Conservation (phyloP, 2,888 invertebrate genomes). For the Acanthoscelides obtectus region DNA sequence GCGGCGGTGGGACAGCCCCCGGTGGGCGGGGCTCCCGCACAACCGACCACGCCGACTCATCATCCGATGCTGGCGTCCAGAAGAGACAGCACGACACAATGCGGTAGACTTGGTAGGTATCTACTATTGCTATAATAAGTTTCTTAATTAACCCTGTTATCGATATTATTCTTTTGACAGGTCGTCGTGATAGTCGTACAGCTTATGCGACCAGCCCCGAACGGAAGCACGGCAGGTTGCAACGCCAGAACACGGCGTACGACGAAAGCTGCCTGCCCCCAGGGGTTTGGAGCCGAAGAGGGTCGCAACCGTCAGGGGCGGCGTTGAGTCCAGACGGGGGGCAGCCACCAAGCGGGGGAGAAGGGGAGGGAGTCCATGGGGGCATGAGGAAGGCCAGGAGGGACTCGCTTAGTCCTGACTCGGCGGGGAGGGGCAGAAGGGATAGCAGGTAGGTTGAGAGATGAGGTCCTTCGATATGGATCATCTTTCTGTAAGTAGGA, state of each 20-base stretch:
- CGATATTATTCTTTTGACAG: too few relatives aligned
- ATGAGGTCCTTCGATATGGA: too few relatives aligned
- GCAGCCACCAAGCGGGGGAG: slow-evolving; percentile 62
- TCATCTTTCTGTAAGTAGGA: too few relatives aligned
- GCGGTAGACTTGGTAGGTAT: slow-evolving; percentile 54
- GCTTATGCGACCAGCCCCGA: slow-evolving; percentile 58
- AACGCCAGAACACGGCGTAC: slow-evolving; percentile 83
- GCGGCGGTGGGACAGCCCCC: slow-evolving; percentile 47
- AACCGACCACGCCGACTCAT: slow-evolving; percentile 51
- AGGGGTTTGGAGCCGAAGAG: slow-evolving; percentile 57
- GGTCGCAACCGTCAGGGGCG: slow-evolving; percentile 66
- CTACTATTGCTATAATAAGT: too few relatives aligned
- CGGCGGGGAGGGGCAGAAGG: slow-evolving; percentile 66
- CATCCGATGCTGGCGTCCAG: slow-evolving; percentile 54
- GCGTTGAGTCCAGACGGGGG: slow-evolving; percentile 69
- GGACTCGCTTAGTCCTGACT: slow-evolving; percentile 87
- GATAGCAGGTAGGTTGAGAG: slow-evolving; percentile 60
- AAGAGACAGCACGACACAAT: slow-evolving; percentile 82
- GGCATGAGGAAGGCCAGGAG: slow-evolving; percentile 68
- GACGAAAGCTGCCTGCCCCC: slow-evolving; percentile 79
- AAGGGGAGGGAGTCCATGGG: slow-evolving; percentile 76
- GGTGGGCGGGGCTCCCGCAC: slow-evolving; percentile 48
- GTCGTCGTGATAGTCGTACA: slow-evolving; percentile 60
- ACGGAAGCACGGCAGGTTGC: slow-evolving; percentile 54
- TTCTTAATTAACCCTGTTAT: too few relatives aligned